Evolutionary conservation across 2,888 invertebrate genomes (phyloP), one percentile per base, ranked within the genome.

Genomic region (Machimus rusticus): DNA sequence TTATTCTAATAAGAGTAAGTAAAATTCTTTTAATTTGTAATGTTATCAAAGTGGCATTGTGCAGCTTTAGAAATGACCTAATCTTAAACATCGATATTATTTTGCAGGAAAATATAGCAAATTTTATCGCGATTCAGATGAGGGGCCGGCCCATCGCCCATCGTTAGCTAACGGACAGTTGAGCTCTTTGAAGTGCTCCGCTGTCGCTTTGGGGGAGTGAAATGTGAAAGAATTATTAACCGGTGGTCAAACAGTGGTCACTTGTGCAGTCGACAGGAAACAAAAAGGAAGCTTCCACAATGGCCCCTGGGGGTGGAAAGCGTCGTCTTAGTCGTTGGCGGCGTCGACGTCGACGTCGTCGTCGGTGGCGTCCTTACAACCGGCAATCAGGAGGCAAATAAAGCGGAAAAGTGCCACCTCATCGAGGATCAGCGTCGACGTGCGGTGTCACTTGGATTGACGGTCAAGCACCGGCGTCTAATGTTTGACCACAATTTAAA

Each of bases 401-500:
- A 84, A 66, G 37, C 37, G 23, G 31, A 37, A 84, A 84, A 84
- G 34, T 84, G 74, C 84, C 39, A 84, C 57, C 37, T 84, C 84
- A 84, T 43, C 3, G 66, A 46, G 37, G 14, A 74, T 39, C 84
- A 34, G 74, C 84, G 23, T 74, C 84, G 84, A 84, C 84, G n/a
- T 84, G 31, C 12, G n/a, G 28, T 74, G 84, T 66, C 84, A 84
- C 66, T 84, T 84, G 39, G 66, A 84, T 84, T 84, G 84, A 84
- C 84, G 66, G 84, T 84, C 84, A 84, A 84, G 84, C 74, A 39
- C 37, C 37, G 3, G 66, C 5, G 84, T 84, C 39, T 81, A 55
- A 74, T 84, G 39, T 84, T 84, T 84, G 84, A 84, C 66, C 23
- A 84, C 84, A 84, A 84, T 84, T 84, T 84, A 28, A 23, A 46